Evolutionary conservation across 2,888 invertebrate species (phyloP).

Genomic region (Hypena proboscidalis): DNA sequence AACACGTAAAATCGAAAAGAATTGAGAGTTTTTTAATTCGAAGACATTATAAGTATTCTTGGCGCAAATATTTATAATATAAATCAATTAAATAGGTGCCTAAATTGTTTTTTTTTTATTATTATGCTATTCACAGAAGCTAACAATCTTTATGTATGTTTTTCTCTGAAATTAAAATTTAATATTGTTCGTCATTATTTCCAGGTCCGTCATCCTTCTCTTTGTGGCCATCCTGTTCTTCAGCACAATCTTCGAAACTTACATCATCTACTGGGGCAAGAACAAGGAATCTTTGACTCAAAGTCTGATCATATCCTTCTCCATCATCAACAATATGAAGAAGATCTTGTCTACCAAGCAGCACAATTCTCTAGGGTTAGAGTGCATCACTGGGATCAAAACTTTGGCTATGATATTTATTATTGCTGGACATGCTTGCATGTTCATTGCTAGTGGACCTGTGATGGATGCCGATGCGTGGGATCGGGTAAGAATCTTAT

Average conservation of each 20-base stretch:
- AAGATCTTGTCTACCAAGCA: slow-evolving; percentile 86
- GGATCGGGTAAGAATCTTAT: slow-evolving; percentile 76
- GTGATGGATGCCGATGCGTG: slow-evolving; percentile 87
- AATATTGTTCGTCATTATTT: slow-evolving; percentile 7
- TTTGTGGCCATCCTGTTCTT: slow-evolving; percentile 72
- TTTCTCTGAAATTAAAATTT: not conserved
- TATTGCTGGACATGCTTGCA: slow-evolving; percentile 87
- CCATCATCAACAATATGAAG: slow-evolving; percentile 84
- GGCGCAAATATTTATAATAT: too few species aligned
- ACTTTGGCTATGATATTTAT: slow-evolving; percentile 89
- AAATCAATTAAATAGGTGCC: too few species aligned
- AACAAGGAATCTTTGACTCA: slow-evolving; percentile 58
- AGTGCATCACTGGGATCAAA: slow-evolving; percentile 88
- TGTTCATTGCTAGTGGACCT: slow-evolving; percentile 88
- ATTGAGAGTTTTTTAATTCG: too few species aligned
- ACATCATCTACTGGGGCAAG: slow-evolving; percentile 57
- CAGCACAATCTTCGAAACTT: slow-evolving; percentile 80
- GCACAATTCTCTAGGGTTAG: slow-evolving; percentile 85
- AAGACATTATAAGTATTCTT: too few species aligned
- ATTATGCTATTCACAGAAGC: not conserved
- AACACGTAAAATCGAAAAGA: too few species aligned
- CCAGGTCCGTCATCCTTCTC: slow-evolving; percentile 76
- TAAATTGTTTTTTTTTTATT: too few species aligned
- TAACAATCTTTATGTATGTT: not conserved
- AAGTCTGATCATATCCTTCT: slow-evolving; percentile 81